Base-by-base conservation (phyloP, 1,140 invertebrate genomes). In the Chironomus tepperi region DNA sequence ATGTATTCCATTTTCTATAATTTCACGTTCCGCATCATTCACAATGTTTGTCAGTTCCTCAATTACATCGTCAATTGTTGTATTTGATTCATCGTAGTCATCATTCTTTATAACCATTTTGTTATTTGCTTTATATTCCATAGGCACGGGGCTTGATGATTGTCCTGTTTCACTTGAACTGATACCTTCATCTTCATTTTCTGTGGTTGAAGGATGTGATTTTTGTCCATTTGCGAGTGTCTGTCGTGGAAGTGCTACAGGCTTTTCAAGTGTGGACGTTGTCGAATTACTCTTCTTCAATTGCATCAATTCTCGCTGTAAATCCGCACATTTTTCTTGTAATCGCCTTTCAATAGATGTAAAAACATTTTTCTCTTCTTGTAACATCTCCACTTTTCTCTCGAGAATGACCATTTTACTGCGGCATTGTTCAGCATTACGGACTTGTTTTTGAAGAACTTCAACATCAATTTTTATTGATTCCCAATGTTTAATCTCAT, bases 31-130 rank as follows among this genome's bases (percentile, higher is more conserved):
- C 0, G 91, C 92, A 75, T 94, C 90, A 79, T 92, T 93, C 0
- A 94, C 90, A 73, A 94, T 93, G 77, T 93, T 93, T 77, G 90
- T 86, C 42, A 95, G 81, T 79, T 93, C 92, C 80, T 93, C 91
- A 78, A 94, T 94, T 0, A 94, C 92, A 83, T 94, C 92, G 77
- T 94, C 93, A 73, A 95, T 93, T 15, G 92, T 93, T 0, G 90
- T 92, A 83, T 93, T 91, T 73, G 91, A 90, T 77, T 92, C 90
- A 73, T 91, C 89, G 74, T 88, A 75, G 64, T n/a, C 42, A 65
- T 67, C 16, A 9, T 16, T 43, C 16, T n/a, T 21, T 43, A 73
- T 16, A 12, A 73, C 34, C 34, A 42, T 42, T 70, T 8, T 19
- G 76, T 74, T 57, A 73, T 42, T 73, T 21, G 82, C 77, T 76